phyloP scores from a whole-genome alignment of 2,797 vertebrate genomes.

The Coendou prehensilis region DNA sequence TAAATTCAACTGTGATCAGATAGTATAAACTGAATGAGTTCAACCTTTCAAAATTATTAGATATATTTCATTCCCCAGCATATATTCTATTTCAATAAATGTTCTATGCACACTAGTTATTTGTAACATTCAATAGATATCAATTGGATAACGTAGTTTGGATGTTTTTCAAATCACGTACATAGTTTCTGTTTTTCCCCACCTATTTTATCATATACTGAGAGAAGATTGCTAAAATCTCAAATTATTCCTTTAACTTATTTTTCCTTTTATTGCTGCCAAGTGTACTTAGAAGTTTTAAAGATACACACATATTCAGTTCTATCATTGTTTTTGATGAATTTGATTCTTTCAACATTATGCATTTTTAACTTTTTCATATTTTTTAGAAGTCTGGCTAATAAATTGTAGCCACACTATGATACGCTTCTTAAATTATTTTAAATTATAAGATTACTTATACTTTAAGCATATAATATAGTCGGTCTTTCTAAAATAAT shows the following conservation, averaged over 20 bases:
- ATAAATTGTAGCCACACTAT: neutral
- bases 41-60: neutral
- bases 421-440: neutral
- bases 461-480: neutral
- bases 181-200: neutral
- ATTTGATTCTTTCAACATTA: neutral
- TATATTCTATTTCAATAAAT: neutral
- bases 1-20: neutral
- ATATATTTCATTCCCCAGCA: neutral
- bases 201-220: neutral
- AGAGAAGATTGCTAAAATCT: slow-evolving; percentile 24
- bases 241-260: neutral
- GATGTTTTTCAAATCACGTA: neutral
- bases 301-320: neutral
- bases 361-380: neutral
- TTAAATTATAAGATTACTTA: neutral
- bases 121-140: neutral
- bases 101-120: neutral
- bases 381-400: neutral
- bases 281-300: neutral
- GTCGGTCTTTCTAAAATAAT: neutral
- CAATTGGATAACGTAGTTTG: neutral
- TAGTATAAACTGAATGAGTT: neutral
- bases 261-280: neutral
- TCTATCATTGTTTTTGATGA: neutral